Percentiles rank a stretch among this genome's conserved stretches.
phyloP scores from a whole-genome alignment of 2,113 vertebrate species.

The Tetrao urogallus region DNA sequence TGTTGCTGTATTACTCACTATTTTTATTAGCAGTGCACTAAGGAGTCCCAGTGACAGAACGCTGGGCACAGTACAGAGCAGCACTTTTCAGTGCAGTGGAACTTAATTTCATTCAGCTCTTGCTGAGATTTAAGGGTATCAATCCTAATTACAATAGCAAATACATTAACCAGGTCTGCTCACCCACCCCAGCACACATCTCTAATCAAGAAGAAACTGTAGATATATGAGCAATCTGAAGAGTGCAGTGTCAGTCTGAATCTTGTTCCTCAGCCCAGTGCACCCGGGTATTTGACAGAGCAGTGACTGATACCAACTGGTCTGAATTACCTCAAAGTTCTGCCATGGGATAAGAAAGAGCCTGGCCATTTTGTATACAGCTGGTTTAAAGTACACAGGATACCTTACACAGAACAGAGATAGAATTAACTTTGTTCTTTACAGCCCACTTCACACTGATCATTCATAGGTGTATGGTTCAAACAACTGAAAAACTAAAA shows the following conservation, averaged over 20 bases:
- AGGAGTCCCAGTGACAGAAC: neutral
- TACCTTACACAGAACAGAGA: neutral
- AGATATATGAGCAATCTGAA: neutral
- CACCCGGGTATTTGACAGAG: neutral
- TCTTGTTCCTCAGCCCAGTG: neutral
- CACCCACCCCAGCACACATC: neutral
- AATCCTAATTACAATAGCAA: neutral
- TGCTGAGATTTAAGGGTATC: neutral
- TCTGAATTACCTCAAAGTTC: neutral
- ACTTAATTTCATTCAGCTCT: neutral
- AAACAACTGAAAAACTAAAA: slow-evolving; percentile 6
- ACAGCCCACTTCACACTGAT: neutral
- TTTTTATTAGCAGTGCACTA: neutral
- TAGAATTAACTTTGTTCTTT: neutral
- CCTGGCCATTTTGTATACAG: neutral
- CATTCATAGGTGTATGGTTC: neutral
- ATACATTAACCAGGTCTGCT: neutral
- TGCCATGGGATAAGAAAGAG: neutral
- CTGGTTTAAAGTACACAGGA: neutral
- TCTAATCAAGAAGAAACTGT: neutral
- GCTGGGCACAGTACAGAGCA: neutral
- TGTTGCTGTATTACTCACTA: neutral
- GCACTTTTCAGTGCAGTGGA: neutral
- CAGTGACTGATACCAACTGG: neutral
- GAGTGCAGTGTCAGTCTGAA: neutral